Evolutionary conservation across 2,113 vertebrate species (phyloP), one percentile per base, ranked within the genome.

Genomic region (Sinocyclocheilus maitianheensis): DNA sequence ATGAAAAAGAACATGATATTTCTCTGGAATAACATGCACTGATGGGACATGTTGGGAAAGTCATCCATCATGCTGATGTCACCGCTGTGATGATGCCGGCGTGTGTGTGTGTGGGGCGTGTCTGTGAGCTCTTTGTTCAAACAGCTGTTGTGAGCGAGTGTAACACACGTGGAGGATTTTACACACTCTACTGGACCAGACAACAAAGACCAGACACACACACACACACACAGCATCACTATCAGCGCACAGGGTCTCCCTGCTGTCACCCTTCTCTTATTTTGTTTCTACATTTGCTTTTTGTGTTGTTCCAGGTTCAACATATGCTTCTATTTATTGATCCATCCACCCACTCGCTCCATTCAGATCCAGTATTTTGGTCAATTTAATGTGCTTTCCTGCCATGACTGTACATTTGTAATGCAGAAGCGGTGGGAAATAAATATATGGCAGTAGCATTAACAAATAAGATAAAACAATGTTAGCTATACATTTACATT

Each of bases 51-150:
- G 65, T 69, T 8, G 18, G 12, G 40, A 82, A 40, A 7, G n/a
- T 4, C 40, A 40, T 34, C 24, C 11, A 74, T 48, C 46, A 30
- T 69, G 22, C 13, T 40, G 58, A 65, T 43, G 62, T 51, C 46
- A 46, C 3, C 6, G 3, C 58, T 62, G 30, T 43, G 43, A 3
- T 43, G 84, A 58, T 20, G 63, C 13, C 11, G 51, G 67, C 55
- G 43, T 85, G 43, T 63, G 65, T 26, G 46, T 76, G 77, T 48
- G 22, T 16, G 37, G 81, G 77, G 84, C 30, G 81, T 86, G 81
- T 51, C 30, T 76, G 16, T 53, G 46, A 62, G 46, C 82, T 53
- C 71, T 89, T 85, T 87, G 84, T 88, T 88, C 30, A 12, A 84
- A 85, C 85, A 89, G 85, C 82, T 77, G 85, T 80, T 55, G 6